Conservation (phyloP, 2,888 invertebrate genomes). For the Lepidocyrtinus sp. region DNA sequence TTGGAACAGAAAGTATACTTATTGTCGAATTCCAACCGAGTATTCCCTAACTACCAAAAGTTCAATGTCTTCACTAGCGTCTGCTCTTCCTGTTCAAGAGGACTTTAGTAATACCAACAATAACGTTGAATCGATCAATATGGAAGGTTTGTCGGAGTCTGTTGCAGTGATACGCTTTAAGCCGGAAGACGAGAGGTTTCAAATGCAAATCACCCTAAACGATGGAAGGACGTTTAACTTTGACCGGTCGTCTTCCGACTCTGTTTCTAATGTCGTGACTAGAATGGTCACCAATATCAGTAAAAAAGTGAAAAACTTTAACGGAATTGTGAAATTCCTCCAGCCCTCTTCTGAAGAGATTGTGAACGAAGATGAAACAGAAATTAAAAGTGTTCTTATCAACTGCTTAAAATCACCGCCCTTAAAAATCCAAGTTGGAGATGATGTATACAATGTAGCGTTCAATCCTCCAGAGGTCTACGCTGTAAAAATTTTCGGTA, state of each 20-base stretch:
- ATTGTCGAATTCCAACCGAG: no score
- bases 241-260: constrained; percentile 58
- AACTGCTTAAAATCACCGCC: neutral
- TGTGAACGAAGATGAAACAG: neutral
- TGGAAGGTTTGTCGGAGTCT: neutral
- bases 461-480: constrained; percentile 68
- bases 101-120: neutral
- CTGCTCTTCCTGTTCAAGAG: neutral
- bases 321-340: constrained; percentile 48
- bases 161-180: constrained; percentile 76
- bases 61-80: neutral
- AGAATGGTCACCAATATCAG: constrained; percentile 62
- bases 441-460: constrained; percentile 52
- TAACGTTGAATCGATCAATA: neutral
- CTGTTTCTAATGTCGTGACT: constrained; percentile 49
- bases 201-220: constrained; percentile 77
- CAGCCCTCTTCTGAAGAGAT: neutral
- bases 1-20: no score
- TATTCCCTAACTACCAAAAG: no score
- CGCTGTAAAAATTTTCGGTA: constrained; percentile 58
- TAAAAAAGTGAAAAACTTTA: constrained; percentile 64
- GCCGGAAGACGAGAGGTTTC: constrained; percentile 74
- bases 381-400: constrained; percentile 15
- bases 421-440: constrained; percentile 55
- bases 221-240: constrained; percentile 74